Conservation (phyloP, 1,140 invertebrate genomes). For the Tribolium castaneum region DNA sequence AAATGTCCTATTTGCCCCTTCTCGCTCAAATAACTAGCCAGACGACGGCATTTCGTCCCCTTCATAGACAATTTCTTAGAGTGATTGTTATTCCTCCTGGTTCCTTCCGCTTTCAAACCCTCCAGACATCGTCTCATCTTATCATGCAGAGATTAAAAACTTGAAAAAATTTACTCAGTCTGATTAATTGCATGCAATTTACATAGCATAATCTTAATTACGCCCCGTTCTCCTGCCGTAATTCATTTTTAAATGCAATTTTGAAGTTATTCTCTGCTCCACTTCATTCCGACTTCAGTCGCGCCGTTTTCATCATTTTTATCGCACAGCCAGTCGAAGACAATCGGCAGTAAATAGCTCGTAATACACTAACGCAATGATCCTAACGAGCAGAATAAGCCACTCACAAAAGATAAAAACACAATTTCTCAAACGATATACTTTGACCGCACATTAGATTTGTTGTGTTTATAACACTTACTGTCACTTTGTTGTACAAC, state of each 20-base stretch:
- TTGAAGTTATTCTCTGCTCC: constrained; percentile 38
- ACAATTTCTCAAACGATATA: neutral
- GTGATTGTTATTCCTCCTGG: constrained; percentile 51
- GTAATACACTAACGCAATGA: neutral
- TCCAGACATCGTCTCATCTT: constrained; percentile 49
- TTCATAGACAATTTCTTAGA: constrained; percentile 51
- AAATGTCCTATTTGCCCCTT: constrained; percentile 53
- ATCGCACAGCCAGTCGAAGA: neutral
- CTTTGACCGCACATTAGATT: neutral
- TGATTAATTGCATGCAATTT: constrained; percentile 54
- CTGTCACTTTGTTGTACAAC: no score
- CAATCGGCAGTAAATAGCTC: neutral
- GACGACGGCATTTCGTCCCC: constrained; percentile 44
- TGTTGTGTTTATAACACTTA: neutral
- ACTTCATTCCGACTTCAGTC: constrained; percentile 28
- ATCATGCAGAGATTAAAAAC: constrained; percentile 50
- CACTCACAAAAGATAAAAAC: neutral
- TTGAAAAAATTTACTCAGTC: constrained; percentile 45
- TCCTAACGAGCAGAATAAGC: neutral
- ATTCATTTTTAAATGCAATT: constrained; percentile 45
- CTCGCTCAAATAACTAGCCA: constrained; percentile 50
- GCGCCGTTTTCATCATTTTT: constrained; percentile 9
- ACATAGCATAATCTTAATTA: constrained; percentile 53
- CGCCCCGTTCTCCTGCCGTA: constrained; percentile 19
- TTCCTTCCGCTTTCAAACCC: constrained; percentile 46